Evolutionary conservation across 2,797 vertebrate genomes (phyloP), one percentile per base, ranked within the genome.

Genomic region (Anas acuta): DNA sequence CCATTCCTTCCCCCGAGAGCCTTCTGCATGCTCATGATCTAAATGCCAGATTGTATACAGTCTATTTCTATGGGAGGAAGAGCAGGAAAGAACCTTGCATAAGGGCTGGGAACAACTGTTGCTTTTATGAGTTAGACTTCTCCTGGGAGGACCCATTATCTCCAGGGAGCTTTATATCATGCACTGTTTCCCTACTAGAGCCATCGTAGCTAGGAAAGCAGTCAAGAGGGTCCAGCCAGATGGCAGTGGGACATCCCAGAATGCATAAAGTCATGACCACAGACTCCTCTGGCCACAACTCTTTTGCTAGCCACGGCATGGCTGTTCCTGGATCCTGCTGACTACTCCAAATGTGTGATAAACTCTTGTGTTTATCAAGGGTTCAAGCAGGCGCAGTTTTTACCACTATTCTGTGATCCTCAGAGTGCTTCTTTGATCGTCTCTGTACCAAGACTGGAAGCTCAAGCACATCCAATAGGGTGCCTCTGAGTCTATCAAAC

Each of bases 51-150:
- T 32, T 56, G 41, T 26, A 72, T 62, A 62, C 60, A 56, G 58
- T 32, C 32, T 25, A 1, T 70, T 77, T 69, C 49, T 80, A 0
- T 74, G 69, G 45, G 16, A 89, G 47, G 28, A 85, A 28, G 39
- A 60, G 13, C 66, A 78, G 47, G 57, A 47, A 37, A 30, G 66
- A 78, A 32, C 33, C 62, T 73, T 78, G 51, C 57, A 61, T 79
- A 16, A 45, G 41, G 47, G 77, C 23, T 0, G 0, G 11, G 53
- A 72, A 22, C 28, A 51, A 1, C 15, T 73, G 57, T 39, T 80
- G 56, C 41, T 71, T 81, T 83, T 65, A 28, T 43, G 13, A 78
- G n/a, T 67, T 62, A 83, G 45, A 45, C 18, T 69, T 83, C 35
- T 35, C 35, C n/a, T 66, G 49, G 20, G 56, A 69, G 47, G 26